Evolutionary conservation across 2,888 invertebrate species (phyloP), one percentile per base, ranked within the genome.

Genomic region (Monochamus alternatus): DNA sequence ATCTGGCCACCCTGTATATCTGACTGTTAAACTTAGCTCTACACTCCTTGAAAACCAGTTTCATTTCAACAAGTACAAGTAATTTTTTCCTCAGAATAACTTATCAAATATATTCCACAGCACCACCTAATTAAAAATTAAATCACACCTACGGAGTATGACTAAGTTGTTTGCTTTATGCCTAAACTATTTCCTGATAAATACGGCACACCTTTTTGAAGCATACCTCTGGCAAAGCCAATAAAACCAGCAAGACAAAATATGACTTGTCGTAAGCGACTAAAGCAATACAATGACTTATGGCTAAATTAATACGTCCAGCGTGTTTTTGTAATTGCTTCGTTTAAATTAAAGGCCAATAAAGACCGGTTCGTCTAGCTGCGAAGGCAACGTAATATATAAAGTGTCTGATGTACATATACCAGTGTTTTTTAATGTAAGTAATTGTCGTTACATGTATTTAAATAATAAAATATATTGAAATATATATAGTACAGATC

Each of bases 291-390:
- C 30, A 66, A 66, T 66, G 66, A 66, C 52, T 55, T 55, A 66
- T n/a, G 30, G 32, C 32, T 66, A 55, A 52, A 55, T 66, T 47
- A 51, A 44, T 44, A 44, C 30, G 65, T 44, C 65, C 9, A 22
- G 14, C 31, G 55, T 14, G 10, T 66, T 10, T 66, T 66, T 55
- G 14, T 66, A 66, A 66, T 66, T 66, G 14, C 66, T 55, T 66
- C 66, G 52, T 66, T 66, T 66, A n/a, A 66, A 55, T 66, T 66
- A 65, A 30, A 65, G 65, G 44, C 30, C 62, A 43, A 62, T 62
- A 62, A 43, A 38, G 38, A 62, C 65, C 47, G 65, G 51, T 31
- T 65, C 44, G 65, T 52, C 32, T 66, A 31, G 32, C 66, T 55
- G 58, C 10, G 2, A 32, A 8, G 32, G 30, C 12, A 30, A 31